phyloP scores from a whole-genome alignment of 2,888 invertebrate genomes.

The Oeneis ivallda region DNA sequence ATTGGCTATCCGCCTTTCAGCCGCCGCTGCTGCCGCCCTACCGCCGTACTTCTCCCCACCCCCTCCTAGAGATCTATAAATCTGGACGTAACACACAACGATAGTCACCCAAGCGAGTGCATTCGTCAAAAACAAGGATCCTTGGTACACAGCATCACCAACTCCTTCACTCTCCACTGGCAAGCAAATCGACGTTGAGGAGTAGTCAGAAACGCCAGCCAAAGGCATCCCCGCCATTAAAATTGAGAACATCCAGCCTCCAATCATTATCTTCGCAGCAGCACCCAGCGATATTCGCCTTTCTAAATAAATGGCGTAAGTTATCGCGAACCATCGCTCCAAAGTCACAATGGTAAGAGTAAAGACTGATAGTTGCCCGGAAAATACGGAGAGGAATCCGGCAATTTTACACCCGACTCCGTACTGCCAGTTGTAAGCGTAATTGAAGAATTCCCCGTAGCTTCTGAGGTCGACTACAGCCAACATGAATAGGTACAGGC shows the following conservation, averaged over 20 bases:
- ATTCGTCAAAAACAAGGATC: slow-evolving; percentile 87
- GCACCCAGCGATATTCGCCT: slow-evolving; percentile 87
- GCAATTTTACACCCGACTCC: slow-evolving; percentile 92
- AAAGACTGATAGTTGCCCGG: slow-evolving; percentile 92
- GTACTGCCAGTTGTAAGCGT: slow-evolving; percentile 94
- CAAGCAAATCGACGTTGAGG: slow-evolving; percentile 92
- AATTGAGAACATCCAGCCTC: slow-evolving; percentile 90
- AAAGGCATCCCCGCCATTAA: slow-evolving; percentile 90
- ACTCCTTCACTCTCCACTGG: slow-evolving; percentile 90
- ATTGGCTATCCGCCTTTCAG: slow-evolving; percentile 90
- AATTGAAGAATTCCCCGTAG: slow-evolving; percentile 93
- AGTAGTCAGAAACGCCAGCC: slow-evolving; percentile 92
- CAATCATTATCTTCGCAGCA: slow-evolving; percentile 88
- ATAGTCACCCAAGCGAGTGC: slow-evolving; percentile 92
- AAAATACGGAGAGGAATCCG: slow-evolving; percentile 93
- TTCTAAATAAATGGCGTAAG: slow-evolving; percentile 91
- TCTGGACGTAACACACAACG: slow-evolving; percentile 91
- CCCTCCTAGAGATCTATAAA: slow-evolving; percentile 90
- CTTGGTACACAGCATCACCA: slow-evolving; percentile 87
- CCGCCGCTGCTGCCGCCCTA: slow-evolving; percentile 82
- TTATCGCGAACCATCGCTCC: slow-evolving; percentile 92
- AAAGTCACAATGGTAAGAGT: slow-evolving; percentile 93
- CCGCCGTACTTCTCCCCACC: slow-evolving; percentile 86
- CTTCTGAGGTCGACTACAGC: slow-evolving; percentile 93
- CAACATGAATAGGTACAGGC: slow-evolving; percentile 90